phyloP scores from a whole-genome alignment of 2,888 invertebrate species.

The Drosophila maculinotata region DNA sequence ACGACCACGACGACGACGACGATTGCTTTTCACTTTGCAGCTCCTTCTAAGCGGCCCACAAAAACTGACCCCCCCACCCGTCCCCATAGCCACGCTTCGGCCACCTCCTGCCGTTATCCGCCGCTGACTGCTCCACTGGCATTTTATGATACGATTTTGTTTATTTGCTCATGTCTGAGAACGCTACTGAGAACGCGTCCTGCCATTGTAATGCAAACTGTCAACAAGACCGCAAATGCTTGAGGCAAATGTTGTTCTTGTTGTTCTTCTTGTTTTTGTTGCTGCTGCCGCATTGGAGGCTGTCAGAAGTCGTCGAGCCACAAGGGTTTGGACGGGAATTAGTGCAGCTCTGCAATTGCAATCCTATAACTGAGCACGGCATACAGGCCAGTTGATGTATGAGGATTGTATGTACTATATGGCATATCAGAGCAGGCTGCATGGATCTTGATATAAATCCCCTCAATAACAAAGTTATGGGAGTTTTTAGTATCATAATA shows the following conservation, averaged over 20 bases:
- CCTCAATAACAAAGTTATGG: too few species aligned
- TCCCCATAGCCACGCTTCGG: background rate
- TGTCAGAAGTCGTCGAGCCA: conserved; percentile 51
- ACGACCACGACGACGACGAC: conserved; percentile 37
- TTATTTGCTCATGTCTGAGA: conserved; percentile 68
- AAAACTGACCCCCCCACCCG: conserved; percentile 22
- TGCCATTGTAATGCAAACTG: conserved; percentile 79
- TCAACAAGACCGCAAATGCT: conserved; percentile 74
- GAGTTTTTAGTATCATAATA: too few species aligned
- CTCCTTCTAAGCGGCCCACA: conserved; percentile 22
- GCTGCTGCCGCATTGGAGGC: conserved; percentile 27
- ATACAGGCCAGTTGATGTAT: conserved; percentile 12
- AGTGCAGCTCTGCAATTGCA: conserved; percentile 49
- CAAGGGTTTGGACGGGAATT: conserved; percentile 48
- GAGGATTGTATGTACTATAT: background rate
- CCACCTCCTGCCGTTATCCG: conserved; percentile 15
- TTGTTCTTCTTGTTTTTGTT: conserved; percentile 13
- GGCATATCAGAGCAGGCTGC: background rate
- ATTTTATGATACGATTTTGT: conserved; percentile 78
- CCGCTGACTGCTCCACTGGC: conserved; percentile 51
- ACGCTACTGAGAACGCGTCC: conserved; percentile 48
- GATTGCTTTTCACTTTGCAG: conserved; percentile 75
- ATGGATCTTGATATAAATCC: too few species aligned
- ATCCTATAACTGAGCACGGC: conserved; percentile 7
- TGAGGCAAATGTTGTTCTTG: conserved; percentile 49